Conservation (phyloP, 2,797 vertebrate genomes). For the Peromyscus aztecus region DNA sequence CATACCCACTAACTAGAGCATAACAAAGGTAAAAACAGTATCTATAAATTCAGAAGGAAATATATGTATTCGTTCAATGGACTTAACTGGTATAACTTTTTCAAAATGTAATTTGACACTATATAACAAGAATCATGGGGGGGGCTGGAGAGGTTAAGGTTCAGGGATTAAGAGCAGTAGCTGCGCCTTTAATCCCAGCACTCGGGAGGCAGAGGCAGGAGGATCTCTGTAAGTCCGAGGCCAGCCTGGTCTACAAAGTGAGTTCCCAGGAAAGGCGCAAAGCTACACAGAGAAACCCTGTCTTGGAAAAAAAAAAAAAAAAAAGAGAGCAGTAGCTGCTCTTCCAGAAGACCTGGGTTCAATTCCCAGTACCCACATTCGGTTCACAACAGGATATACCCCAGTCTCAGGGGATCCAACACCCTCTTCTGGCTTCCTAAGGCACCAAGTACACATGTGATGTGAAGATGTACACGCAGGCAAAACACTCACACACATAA, state of each 20-base stretch:
- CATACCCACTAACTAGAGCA: background rate
- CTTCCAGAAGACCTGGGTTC: background rate
- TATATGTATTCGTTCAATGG: background rate
- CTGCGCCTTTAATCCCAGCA: too few species aligned
- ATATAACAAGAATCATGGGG: background rate
- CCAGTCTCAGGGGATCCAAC: background rate
- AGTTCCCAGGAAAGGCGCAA: too few species aligned
- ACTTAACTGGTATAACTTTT: slow-evolving; percentile 27
- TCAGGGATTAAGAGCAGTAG: background rate
- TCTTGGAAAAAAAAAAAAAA: too few species aligned
- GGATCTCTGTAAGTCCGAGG: too few species aligned
- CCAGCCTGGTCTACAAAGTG: too few species aligned
- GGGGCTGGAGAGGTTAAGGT: background rate
- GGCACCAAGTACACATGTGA: background rate
- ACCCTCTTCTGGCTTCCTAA: background rate
- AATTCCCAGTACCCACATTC: background rate
- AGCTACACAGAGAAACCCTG: too few species aligned
- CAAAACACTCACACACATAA: background rate
- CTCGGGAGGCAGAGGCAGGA: too few species aligned
- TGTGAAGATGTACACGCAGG: background rate
- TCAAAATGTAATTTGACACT: slow-evolving; percentile 3
- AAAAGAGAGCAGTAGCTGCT: too few species aligned
- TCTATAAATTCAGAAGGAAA: background rate
- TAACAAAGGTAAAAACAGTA: slow-evolving; percentile 27
- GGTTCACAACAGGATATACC: background rate